Percentiles rank a stretch among this genome's conserved stretches.
Evolutionary conservation across 1,140 invertebrate species (phyloP).

Genomic region (Wiebesia pumilae): DNA sequence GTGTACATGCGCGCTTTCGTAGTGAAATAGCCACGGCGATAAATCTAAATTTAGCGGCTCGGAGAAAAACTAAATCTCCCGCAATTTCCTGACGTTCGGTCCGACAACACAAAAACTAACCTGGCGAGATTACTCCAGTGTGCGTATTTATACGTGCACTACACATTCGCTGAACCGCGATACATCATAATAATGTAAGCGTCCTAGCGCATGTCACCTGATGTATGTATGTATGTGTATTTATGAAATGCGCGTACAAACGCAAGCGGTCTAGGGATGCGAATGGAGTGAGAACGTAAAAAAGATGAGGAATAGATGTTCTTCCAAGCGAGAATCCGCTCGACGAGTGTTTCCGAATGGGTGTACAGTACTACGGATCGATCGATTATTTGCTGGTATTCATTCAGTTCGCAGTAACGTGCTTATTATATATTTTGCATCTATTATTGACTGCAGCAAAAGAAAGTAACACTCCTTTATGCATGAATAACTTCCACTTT

Average conservation of each 20-base stretch:
- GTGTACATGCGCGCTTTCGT: neutral
- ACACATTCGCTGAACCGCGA: constrained; percentile 20
- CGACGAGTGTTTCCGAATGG: constrained; percentile 30
- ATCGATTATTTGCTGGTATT: constrained; percentile 23
- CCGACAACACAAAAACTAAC: constrained; percentile 39
- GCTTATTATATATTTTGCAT: neutral
- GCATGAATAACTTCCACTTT: no score
- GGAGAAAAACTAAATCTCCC: constrained; percentile 48
- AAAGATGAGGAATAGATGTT: constrained; percentile 35
- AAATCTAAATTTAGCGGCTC: constrained; percentile 53
- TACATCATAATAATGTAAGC: constrained; percentile 51
- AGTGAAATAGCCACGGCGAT: constrained; percentile 23
- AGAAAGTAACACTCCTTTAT: neutral
- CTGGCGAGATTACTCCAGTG: neutral
- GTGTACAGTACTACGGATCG: neutral
- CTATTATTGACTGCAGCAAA: neutral
- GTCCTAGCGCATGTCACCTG: constrained; percentile 34
- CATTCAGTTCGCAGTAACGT: neutral
- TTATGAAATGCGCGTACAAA: neutral
- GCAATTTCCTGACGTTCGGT: constrained; percentile 29
- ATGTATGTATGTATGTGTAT: neutral
- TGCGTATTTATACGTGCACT: neutral
- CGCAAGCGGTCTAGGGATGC: neutral
- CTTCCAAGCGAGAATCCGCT: constrained; percentile 12
- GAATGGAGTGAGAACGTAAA: neutral